Percentiles rank a stretch among this genome's conserved stretches.
phyloP scores from a whole-genome alignment of 1,140 invertebrate species.

The Drosophila albomicans region DNA sequence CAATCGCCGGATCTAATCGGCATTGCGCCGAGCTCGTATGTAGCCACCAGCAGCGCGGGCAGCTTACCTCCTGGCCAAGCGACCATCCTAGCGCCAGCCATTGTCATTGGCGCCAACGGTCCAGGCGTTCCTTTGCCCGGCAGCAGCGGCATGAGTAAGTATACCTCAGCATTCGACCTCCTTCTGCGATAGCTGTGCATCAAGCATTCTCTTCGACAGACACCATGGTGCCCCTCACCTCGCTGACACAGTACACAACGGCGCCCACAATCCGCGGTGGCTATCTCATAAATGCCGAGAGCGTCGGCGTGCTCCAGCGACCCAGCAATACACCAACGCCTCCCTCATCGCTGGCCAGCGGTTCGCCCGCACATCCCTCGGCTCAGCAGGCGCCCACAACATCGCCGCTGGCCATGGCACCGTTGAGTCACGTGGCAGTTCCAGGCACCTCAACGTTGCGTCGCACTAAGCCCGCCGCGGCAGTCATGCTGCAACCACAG shows the following conservation, averaged over 20 bases:
- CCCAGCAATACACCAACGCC: slow-evolving; percentile 67
- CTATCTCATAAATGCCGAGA: slow-evolving; percentile 72
- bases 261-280: slow-evolving; percentile 72
- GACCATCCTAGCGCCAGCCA: slow-evolving; percentile 65
- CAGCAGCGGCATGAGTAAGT: slow-evolving; percentile 75
- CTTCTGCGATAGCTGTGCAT: background rate
- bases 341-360: slow-evolving; percentile 49
- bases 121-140: slow-evolving; percentile 45
- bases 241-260: slow-evolving; percentile 75
- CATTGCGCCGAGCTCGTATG: slow-evolving; percentile 57
- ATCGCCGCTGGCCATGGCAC: slow-evolving; percentile 47
- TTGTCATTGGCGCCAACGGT: slow-evolving; percentile 65
- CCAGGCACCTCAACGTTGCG: slow-evolving; percentile 62
- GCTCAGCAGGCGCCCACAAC: slow-evolving; percentile 33
- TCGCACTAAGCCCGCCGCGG: slow-evolving; percentile 52
- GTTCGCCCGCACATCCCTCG: slow-evolving; percentile 62
- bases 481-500: slow-evolving; percentile 61
- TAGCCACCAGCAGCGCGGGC: slow-evolving; percentile 49
- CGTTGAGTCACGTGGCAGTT: slow-evolving; percentile 45
- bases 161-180: background rate
- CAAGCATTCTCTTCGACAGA: slow-evolving; percentile 36
- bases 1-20: slow-evolving; percentile 82
- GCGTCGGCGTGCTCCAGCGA: slow-evolving; percentile 62
- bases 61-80: slow-evolving; percentile 28
- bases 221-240: slow-evolving; percentile 71